Conservation (phyloP, 2,113 vertebrate species). For the Hippopotamus amphibius region DNA sequence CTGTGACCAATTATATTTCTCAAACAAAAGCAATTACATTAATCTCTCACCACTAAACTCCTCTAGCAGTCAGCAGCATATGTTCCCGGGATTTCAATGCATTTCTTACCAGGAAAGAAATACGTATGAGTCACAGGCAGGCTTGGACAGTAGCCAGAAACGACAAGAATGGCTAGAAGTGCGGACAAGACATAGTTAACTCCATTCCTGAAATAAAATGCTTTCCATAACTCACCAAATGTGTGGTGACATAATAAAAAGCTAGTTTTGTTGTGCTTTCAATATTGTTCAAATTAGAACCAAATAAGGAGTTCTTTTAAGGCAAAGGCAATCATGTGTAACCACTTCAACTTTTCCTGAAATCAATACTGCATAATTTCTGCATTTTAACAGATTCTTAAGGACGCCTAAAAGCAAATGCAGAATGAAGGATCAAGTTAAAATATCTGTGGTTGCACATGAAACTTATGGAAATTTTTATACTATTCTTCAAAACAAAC, state of each 20-base stretch:
- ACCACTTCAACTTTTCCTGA: constrained; percentile 71
- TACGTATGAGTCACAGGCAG: constrained; percentile 83
- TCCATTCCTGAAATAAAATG: constrained; percentile 55
- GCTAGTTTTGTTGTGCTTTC: constrained; percentile 43
- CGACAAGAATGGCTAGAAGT: constrained; percentile 54
- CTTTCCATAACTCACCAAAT: constrained; percentile 74
- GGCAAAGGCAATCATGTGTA: constrained; percentile 66
- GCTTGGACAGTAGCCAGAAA: constrained; percentile 85
- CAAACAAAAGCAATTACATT: constrained; percentile 84
- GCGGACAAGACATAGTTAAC: constrained; percentile 68
- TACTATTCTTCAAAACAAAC: constrained; percentile 60
- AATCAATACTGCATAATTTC: constrained; percentile 78
- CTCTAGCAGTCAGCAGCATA: constrained; percentile 78
- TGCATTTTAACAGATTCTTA: constrained; percentile 74
- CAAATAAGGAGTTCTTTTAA: constrained; percentile 73
- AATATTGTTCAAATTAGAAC: constrained; percentile 68
- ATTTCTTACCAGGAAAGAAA: constrained; percentile 83
- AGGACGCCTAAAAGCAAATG: constrained; percentile 63
- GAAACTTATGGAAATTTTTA: constrained; percentile 67
- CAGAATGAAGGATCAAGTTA: constrained; percentile 65
- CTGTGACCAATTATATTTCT: constrained; percentile 80
- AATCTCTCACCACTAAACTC: constrained; percentile 78
- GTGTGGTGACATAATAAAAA: constrained; percentile 78
- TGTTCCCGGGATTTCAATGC: constrained; percentile 79
- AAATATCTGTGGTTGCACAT: constrained; percentile 72